These are phyloP conservation scores for Aspidiotus destructor DNA, from an alignment of 2,888 invertebrate genomes.

Conservation along the genomic window DNA sequence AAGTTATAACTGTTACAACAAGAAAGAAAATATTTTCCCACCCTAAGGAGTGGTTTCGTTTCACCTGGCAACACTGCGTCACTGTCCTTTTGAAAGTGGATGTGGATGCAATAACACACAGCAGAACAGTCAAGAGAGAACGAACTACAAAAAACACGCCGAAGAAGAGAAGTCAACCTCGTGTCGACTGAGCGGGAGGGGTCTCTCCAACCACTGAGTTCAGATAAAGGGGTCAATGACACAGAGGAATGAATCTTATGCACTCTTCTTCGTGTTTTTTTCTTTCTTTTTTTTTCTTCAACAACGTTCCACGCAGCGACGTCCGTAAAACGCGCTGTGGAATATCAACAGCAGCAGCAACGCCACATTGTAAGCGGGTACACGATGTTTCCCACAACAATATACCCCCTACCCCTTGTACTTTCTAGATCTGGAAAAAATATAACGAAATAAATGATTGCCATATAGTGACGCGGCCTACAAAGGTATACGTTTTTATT, in stretches of 20 bases:
- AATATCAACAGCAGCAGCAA: not conserved
- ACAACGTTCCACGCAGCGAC: not conserved
- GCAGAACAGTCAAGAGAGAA: too few relatives aligned
- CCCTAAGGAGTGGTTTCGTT: constrained; percentile 17
- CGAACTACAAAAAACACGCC: not conserved
- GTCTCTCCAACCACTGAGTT: constrained; percentile 27
- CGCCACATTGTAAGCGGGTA: not conserved
- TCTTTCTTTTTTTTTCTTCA: not conserved
- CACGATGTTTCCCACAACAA: constrained; percentile 3
- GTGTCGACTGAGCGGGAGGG: constrained; percentile 25
- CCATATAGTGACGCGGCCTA: not conserved
- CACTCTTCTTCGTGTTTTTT: not conserved
- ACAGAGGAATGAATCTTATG: constrained; percentile 29
- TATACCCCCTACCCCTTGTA: constrained; percentile 4
- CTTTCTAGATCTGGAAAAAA: constrained; percentile 2
- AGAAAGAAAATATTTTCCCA: constrained; percentile 24
- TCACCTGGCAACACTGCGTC: constrained; percentile 21
- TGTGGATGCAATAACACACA: constrained; percentile 4
- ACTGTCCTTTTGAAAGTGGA: constrained; percentile 31
- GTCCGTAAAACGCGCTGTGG: not conserved
- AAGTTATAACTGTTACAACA: not conserved
- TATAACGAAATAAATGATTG: constrained; percentile 4
- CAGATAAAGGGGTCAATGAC: constrained; percentile 30
- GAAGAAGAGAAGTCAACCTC: constrained; percentile 29
- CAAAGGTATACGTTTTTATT: not conserved